Conservation (phyloP, 2,888 invertebrate species). For the Blera fallax region DNA sequence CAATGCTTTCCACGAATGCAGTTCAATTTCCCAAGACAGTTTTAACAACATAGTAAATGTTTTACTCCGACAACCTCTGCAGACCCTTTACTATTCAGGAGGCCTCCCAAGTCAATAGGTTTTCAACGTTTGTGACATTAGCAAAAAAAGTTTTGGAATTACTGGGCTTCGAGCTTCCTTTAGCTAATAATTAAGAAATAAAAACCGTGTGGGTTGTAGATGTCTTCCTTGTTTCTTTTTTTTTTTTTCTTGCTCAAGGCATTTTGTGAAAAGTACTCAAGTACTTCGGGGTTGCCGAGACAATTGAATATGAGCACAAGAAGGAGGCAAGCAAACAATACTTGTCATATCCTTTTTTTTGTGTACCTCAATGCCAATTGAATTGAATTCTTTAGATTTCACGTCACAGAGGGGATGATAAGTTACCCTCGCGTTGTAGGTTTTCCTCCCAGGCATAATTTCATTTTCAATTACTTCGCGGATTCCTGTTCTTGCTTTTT, state of each 20-base stretch:
- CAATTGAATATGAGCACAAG: slow-evolving; percentile 37
- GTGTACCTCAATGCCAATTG: slow-evolving; percentile 46
- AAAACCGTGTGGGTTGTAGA: neutral
- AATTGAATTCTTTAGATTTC: slow-evolving; percentile 64
- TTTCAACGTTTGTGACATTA: too few species aligned
- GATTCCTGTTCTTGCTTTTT: slow-evolving; percentile 27
- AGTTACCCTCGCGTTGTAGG: slow-evolving; percentile 18
- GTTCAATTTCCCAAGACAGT: too few species aligned
- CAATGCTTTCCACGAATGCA: too few species aligned
- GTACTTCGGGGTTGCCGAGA: slow-evolving; percentile 30
- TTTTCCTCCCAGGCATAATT: slow-evolving; percentile 62
- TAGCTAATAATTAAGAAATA: neutral
- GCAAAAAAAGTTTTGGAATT: too few species aligned
- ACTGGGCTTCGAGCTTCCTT: neutral
- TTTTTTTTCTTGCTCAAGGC: slow-evolving; percentile 30
- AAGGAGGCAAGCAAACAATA: slow-evolving; percentile 24
- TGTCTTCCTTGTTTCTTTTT: neutral
- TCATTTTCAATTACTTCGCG: slow-evolving; percentile 66
- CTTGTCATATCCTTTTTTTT: slow-evolving; percentile 58
- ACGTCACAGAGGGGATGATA: slow-evolving; percentile 51
- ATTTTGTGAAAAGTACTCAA: slow-evolving; percentile 10
- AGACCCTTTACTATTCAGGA: too few species aligned
- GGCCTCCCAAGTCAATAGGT: too few species aligned
- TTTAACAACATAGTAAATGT: too few species aligned
- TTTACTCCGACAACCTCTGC: too few species aligned